Conservation (phyloP, 2,797 vertebrate genomes). For the Denticeps clupeoides region DNA sequence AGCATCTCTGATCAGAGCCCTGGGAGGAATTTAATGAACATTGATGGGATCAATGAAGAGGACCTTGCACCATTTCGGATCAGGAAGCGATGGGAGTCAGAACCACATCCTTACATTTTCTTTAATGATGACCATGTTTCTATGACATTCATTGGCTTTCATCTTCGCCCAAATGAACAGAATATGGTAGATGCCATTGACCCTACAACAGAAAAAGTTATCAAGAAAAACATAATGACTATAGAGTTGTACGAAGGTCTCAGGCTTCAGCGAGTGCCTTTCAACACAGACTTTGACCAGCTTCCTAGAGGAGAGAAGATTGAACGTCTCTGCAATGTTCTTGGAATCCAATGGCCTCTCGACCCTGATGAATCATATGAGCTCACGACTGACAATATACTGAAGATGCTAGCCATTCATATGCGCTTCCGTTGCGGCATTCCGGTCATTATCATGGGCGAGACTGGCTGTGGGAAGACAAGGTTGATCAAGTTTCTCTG, state of each 20-base stretch:
- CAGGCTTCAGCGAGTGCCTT: conserved; percentile 53
- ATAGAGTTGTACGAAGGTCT: conserved; percentile 36
- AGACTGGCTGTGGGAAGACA: conserved; percentile 73
- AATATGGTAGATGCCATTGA: conserved; percentile 47
- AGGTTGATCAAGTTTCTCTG: conserved; percentile 66
- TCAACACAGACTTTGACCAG: conserved; percentile 55
- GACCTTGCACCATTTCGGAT: too few relatives aligned
- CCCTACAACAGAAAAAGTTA: conserved; percentile 28
- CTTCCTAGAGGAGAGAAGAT: conserved; percentile 54
- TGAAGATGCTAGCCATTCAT: conserved; percentile 68
- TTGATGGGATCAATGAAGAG: conserved; percentile 58
- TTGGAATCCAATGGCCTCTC: conserved; percentile 44
- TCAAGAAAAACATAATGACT: conserved; percentile 52
- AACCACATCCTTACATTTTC: conserved; percentile 68
- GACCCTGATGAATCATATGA: conserved; percentile 68
- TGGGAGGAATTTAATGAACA: conserved; percentile 31
- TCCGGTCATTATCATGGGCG: conserved; percentile 71
- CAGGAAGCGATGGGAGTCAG: conserved; percentile 63
- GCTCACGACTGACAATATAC: conserved; percentile 62
- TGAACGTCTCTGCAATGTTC: conserved; percentile 47
- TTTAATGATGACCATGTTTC: conserved; percentile 61
- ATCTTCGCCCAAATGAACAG: too few relatives aligned
- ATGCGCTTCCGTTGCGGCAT: conserved; percentile 70
- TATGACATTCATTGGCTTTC: conserved; percentile 72
- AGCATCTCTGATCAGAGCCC: conserved; percentile 58